Evolutionary conservation across 92 coral and sea anemone species (phyloP).

Genomic region (Parazoanthus atlanticus): DNA sequence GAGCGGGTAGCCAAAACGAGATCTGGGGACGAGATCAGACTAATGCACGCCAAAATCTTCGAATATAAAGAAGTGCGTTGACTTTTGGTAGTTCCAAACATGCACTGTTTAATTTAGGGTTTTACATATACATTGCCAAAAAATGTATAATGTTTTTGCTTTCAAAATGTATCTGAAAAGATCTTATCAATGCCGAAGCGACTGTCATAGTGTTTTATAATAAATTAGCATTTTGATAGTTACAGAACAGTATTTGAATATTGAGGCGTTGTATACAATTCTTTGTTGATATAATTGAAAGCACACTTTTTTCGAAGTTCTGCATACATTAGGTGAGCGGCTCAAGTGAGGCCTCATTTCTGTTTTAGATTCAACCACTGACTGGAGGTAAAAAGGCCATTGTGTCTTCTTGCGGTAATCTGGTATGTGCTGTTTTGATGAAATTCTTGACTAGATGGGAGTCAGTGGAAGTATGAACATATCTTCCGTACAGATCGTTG

Average conservation of each 20-base stretch:
- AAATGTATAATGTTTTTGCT: too few relatives aligned
- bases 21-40: too few relatives aligned
- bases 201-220: background rate
- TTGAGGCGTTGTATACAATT: background rate
- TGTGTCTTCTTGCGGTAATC: background rate
- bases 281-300: background rate
- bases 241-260: background rate
- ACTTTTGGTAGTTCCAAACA: too few relatives aligned
- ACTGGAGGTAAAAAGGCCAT: background rate
- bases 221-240: background rate
- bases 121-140: too few relatives aligned
- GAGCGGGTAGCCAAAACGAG: too few relatives aligned
- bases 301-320: background rate
- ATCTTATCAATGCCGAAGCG: too few relatives aligned
- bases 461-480: background rate
- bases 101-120: too few relatives aligned
- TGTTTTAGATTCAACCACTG: background rate
- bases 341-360: background rate
- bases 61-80: too few relatives aligned
- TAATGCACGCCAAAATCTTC: too few relatives aligned
- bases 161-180: too few relatives aligned
- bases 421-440: background rate
- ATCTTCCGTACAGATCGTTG: background rate
- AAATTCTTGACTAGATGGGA: background rate
- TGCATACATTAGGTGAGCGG: background rate